Conservation (phyloP, 1,140 invertebrate genomes). For the Drosophila burlai region DNA sequence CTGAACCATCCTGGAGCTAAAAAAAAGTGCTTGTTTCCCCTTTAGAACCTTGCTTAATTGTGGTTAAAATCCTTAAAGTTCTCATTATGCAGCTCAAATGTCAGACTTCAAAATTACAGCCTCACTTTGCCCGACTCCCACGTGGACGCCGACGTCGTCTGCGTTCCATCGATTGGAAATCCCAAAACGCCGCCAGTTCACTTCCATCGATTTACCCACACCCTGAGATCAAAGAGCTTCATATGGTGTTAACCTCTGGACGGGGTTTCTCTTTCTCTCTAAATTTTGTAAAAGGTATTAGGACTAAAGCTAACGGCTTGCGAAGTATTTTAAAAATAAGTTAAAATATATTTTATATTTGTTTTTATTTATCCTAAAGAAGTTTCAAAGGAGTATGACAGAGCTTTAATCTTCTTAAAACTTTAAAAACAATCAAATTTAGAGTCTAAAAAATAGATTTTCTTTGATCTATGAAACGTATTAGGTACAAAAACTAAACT, state of each 20-base stretch:
- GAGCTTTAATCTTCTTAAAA: too few species aligned
- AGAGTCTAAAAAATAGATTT: background rate
- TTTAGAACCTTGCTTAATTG: background rate
- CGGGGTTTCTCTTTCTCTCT: constrained; percentile 1
- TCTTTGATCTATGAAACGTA: background rate
- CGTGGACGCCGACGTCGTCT: constrained; percentile 11
- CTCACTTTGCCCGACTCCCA: background rate
- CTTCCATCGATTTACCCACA: constrained; percentile 27
- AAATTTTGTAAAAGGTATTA: background rate
- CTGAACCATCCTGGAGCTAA: background rate
- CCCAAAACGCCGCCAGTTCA: constrained; percentile 38
- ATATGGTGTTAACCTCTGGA: background rate
- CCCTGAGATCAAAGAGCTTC: background rate
- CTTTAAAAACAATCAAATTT: background rate
- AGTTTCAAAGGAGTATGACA: background rate
- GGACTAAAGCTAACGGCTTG: background rate
- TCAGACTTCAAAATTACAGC: background rate
- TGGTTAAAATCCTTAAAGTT: background rate
- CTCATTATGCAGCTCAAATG: background rate
- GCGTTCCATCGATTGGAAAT: constrained; percentile 44
- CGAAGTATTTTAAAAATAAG: background rate
- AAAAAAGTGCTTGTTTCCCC: background rate
- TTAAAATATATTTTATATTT: background rate
- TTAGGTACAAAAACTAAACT: background rate
- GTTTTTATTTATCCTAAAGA: background rate